These are phyloP conservation scores for Ceryle rudis DNA, from an alignment of 2,797 vertebrate genomes.

Conservation along the genomic window DNA sequence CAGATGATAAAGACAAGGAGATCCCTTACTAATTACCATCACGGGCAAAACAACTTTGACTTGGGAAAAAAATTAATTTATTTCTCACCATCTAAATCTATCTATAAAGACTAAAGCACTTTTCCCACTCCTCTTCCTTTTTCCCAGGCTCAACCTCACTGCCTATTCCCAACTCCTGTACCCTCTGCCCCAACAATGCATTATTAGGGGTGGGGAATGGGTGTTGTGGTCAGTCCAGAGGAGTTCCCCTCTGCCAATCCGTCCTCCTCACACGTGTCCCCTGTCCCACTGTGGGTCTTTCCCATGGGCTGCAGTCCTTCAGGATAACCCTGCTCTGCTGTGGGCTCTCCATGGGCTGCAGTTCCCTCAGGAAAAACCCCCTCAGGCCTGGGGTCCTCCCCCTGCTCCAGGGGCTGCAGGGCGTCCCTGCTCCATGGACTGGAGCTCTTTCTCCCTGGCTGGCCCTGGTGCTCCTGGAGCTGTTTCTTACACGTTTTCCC, in stretches of 20 bases:
- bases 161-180: neutral
- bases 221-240: too few relatives aligned
- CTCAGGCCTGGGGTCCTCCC: neutral
- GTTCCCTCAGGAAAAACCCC: neutral
- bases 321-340: neutral
- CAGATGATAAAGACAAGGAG: neutral
- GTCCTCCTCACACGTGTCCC: neutral
- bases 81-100: too few relatives aligned
- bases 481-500: neutral
- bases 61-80: too few relatives aligned
- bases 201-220: neutral
- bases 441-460: neutral
- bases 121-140: neutral
- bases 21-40: neutral
- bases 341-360: neutral
- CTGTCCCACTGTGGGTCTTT: neutral
- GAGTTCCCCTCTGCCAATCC: neutral
- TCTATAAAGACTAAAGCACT: neutral
- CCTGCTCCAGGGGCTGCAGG: neutral
- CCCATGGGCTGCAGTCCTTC: neutral
- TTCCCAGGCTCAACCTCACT: neutral
- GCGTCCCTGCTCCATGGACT: neutral
- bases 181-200: neutral
- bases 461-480: neutral
- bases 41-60: neutral